Evolutionary conservation across 2,797 vertebrate species (phyloP).

Genomic region (Scolopax bukidnonensis): DNA sequence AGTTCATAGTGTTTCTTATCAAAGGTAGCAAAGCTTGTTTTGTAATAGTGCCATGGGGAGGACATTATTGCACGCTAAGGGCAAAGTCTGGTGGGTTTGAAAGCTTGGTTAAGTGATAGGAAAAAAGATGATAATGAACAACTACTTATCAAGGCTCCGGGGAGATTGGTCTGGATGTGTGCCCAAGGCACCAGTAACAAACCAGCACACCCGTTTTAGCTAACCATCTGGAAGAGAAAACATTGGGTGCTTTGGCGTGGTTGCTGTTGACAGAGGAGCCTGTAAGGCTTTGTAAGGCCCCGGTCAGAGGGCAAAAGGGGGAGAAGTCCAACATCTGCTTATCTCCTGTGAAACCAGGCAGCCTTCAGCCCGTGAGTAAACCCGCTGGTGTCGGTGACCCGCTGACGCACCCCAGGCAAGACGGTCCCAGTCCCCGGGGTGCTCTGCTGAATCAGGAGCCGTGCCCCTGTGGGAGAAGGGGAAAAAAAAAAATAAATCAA

Average conservation of each 20-base stretch:
- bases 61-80: not conserved
- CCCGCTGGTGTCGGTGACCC: not conserved
- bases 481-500: not conserved
- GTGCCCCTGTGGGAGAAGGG: not conserved
- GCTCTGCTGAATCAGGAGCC: not conserved
- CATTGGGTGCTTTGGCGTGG: not conserved
- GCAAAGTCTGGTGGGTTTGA: slow-evolving; percentile 42
- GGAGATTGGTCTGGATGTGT: not conserved
- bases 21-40: not conserved
- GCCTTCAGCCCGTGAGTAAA: not conserved
- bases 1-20: not conserved
- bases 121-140: slow-evolving; percentile 6
- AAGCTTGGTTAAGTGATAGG: slow-evolving; percentile 19
- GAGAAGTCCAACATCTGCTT: not conserved
- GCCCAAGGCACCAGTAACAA: not conserved
- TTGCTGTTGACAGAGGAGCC: slow-evolving; percentile 32
- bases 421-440: rapidly evolving
- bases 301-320: not conserved
- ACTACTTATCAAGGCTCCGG: not conserved
- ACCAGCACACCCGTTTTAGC: not conserved
- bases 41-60: not conserved
- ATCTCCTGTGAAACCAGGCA: slow-evolving; percentile 3
- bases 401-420: not conserved
- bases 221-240: slow-evolving; percentile 50
- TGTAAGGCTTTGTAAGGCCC: not conserved